A percentile compares a stretch with the other conserved stretches of the same genome.
phyloP scores from a whole-genome alignment of 1,140 invertebrate species.

The Manduca sexta region DNA sequence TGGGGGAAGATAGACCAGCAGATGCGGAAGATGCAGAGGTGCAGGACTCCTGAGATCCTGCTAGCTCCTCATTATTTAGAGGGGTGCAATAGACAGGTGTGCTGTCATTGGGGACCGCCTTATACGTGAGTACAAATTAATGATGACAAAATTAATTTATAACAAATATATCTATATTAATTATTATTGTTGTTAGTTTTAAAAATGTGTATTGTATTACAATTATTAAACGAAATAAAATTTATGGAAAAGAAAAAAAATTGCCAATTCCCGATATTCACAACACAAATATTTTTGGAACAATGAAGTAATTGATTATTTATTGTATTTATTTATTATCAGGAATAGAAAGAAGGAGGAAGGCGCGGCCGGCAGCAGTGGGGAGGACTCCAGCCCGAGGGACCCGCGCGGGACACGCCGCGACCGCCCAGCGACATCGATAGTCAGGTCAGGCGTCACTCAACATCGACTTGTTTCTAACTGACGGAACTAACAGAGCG shows the following conservation, averaged over 20 bases:
- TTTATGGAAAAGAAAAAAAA: no score
- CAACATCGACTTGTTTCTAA: not conserved
- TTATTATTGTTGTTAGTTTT: not conserved
- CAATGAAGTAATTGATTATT: no score
- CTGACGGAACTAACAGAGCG: no score
- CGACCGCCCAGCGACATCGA: constrained; percentile 81
- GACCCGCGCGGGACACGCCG: constrained; percentile 40
- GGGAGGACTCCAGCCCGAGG: constrained; percentile 51
- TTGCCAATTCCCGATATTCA: no score
- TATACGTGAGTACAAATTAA: constrained; percentile 50
- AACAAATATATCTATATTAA: not conserved
- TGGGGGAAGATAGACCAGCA: constrained; percentile 44
- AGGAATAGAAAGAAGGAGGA: constrained; percentile 61
- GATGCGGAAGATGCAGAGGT: constrained; percentile 70
- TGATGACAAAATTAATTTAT: no score
- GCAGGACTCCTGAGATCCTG: constrained; percentile 84
- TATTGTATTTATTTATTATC: no score
- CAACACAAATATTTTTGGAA: no score
- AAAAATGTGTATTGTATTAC: no score
- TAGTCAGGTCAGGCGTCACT: constrained; percentile 74
- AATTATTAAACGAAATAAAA: no score
- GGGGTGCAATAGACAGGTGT: constrained; percentile 52
- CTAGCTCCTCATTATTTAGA: constrained; percentile 82
- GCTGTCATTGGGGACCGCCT: constrained; percentile 69
- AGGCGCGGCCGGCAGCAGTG: constrained; percentile 44